Evolutionary conservation across 1,140 invertebrate genomes (phyloP).

Genomic region (Drosophila pandora): DNA sequence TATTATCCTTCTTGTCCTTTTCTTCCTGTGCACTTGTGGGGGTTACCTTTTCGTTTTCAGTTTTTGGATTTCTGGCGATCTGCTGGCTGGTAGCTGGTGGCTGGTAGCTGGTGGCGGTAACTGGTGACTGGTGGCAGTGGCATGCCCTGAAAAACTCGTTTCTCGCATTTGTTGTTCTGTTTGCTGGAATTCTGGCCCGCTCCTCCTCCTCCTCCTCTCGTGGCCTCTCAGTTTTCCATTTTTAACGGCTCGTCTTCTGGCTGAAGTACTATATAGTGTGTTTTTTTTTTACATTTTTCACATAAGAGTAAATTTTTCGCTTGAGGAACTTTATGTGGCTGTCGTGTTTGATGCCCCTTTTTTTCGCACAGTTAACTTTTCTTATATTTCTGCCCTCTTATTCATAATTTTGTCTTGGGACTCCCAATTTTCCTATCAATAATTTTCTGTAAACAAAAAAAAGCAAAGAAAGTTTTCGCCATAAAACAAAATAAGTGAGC

Average conservation of each 20-base stretch:
- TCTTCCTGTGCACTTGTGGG: slow-evolving; percentile 40
- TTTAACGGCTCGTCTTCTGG: slow-evolving; percentile 22
- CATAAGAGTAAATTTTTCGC: slow-evolving; percentile 80
- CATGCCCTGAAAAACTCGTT: slow-evolving; percentile 73
- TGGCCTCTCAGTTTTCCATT: slow-evolving; percentile 42
- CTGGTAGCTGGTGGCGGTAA: too few species aligned
- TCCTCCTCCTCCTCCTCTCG: slow-evolving; percentile 45
- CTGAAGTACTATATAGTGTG: neutral
- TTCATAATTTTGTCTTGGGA: slow-evolving; percentile 37
- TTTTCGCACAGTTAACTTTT: slow-evolving; percentile 77
- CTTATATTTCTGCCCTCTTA: slow-evolving; percentile 12
- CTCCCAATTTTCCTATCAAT: slow-evolving; percentile 24
- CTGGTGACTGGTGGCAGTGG: slow-evolving; percentile 26
- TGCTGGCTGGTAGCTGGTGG: too few species aligned
- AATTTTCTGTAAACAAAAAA: neutral
- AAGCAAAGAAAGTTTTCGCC: neutral
- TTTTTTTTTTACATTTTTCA: slow-evolving; percentile 33
- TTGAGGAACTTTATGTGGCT: slow-evolving; percentile 77
- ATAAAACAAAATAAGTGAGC: neutral
- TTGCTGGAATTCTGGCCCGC: slow-evolving; percentile 67
- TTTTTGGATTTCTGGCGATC: slow-evolving; percentile 43
- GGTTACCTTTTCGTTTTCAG: slow-evolving; percentile 61
- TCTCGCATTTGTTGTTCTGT: slow-evolving; percentile 59
- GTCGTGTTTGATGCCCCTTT: slow-evolving; percentile 67
- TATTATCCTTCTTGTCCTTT: neutral